Base-by-base conservation (phyloP, 2,113 vertebrate genomes). In the Tretioscincus oriximinensis region DNA sequence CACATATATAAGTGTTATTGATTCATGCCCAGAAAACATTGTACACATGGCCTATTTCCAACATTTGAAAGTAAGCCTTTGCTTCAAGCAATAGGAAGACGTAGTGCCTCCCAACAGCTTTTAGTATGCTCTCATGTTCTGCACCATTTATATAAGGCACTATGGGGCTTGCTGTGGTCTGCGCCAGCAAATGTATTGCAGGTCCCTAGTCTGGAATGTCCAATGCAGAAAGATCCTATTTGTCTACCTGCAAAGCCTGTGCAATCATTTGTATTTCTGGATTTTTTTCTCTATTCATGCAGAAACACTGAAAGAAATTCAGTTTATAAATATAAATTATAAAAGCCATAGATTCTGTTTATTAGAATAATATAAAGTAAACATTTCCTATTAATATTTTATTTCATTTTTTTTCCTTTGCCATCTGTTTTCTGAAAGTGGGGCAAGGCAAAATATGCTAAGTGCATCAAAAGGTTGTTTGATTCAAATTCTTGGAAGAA, bases 361-460 rank as follows among this genome's bases (percentile, higher is more conserved):
- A 26, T 73, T 70, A 77, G 54, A 60, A 68, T 5, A 41, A 41
- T n/a, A 41, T 41, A 41, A 4, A 41, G 35, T 1, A 54, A 26
- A 76, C 45, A 66, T 47, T 26, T 22, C 81, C n/a, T 76, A 76
- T 31, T 14, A 12, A 47, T 73, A 9, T 31, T 63, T 20, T 28
- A 9, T 1, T 64, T 61, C 29, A 28, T 51, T 51, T 58, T 72
- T 51, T 51, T 58, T 72, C 58, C 20, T 64, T 64, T 71, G 35
- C 29, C 20, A 71, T 29, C 29, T 16, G 18, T 49, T 24, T 78
- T 3, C 66, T 18, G 66, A 69, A 69, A 35, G n/a, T 69, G 31
- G 24, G 35, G 12, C 77, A 71, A 86, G 66, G 76, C 61, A 51
- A 88, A 90, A 85, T 70, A 77, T 67, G 67, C 72, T 29, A 66